phyloP scores from a whole-genome alignment of 2,888 invertebrate species.

The Dynastes maya region DNA sequence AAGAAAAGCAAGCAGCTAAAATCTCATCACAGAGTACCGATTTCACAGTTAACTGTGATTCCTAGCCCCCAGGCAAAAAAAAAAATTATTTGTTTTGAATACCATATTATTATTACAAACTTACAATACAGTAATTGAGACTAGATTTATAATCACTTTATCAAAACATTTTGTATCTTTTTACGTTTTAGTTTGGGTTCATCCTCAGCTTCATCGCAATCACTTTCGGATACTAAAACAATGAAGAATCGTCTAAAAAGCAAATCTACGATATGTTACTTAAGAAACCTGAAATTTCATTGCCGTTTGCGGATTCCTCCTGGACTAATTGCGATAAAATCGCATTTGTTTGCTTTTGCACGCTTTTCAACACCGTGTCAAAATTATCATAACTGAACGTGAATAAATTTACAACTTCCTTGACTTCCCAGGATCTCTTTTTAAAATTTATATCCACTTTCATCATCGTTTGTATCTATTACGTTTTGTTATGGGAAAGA shows the following conservation, averaged over 20 bases:
- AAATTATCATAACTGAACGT: constrained; percentile 18
- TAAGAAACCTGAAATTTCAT: constrained; percentile 30
- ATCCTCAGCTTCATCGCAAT: constrained; percentile 35
- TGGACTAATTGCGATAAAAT: constrained; percentile 45
- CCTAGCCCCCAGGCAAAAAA: no score
- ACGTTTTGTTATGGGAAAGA: background rate
- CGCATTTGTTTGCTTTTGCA: constrained; percentile 40
- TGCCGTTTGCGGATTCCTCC: constrained; percentile 30
- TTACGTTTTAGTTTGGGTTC: constrained; percentile 34
- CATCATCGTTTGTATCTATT: constrained; percentile 19
- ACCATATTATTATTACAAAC: no score
- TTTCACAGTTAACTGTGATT: no score
- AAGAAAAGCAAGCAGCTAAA: no score
- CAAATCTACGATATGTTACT: background rate
- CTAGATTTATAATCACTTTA: no score
- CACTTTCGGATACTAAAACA: constrained; percentile 42
- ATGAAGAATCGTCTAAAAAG: background rate
- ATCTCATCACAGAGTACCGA: no score
- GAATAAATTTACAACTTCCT: constrained; percentile 13
- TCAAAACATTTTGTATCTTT: background rate
- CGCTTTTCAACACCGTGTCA: constrained; percentile 12
- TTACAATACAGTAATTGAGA: no score
- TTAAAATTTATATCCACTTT: constrained; percentile 43
- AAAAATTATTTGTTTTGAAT: no score
- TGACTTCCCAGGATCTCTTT: constrained; percentile 20